Evolutionary conservation across 1,140 invertebrate species (phyloP).

Genomic region (Drosophila albomicans): DNA sequence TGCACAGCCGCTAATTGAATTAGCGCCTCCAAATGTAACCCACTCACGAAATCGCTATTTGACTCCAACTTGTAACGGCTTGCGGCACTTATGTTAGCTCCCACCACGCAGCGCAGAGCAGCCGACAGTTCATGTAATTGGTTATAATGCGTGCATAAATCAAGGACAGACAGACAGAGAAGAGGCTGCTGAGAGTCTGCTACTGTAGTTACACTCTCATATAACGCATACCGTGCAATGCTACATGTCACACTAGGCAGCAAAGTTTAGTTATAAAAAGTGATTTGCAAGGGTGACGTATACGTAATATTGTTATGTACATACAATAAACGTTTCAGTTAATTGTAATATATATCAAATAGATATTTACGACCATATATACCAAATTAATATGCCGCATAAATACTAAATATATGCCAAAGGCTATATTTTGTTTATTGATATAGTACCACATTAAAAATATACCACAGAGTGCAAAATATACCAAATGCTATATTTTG

Average conservation of each 20-base stretch:
- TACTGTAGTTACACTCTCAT: constrained; percentile 27
- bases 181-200: constrained; percentile 19
- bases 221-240: constrained; percentile 6
- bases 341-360: too few relatives aligned
- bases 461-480: too few relatives aligned
- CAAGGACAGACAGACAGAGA: constrained; percentile 16
- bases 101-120: background rate
- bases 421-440: too few relatives aligned
- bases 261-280: constrained; percentile 2
- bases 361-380: too few relatives aligned
- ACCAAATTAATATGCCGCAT: too few relatives aligned
- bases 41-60: constrained; percentile 47
- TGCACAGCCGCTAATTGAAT: constrained; percentile 67
- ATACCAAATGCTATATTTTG: too few relatives aligned
- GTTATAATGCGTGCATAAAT: constrained; percentile 76
- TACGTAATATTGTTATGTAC: too few relatives aligned
- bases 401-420: too few relatives aligned
- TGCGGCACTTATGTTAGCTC: background rate
- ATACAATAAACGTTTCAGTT: too few relatives aligned
- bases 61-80: constrained; percentile 25
- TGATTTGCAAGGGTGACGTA: too few relatives aligned
- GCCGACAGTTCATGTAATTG: constrained; percentile 56
- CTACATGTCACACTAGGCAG: constrained; percentile 39
- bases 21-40: constrained; percentile 66
- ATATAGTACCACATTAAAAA: too few relatives aligned